phyloP scores from a whole-genome alignment of 2,888 invertebrate genomes.

The Pharmacophagus antenor region DNA sequence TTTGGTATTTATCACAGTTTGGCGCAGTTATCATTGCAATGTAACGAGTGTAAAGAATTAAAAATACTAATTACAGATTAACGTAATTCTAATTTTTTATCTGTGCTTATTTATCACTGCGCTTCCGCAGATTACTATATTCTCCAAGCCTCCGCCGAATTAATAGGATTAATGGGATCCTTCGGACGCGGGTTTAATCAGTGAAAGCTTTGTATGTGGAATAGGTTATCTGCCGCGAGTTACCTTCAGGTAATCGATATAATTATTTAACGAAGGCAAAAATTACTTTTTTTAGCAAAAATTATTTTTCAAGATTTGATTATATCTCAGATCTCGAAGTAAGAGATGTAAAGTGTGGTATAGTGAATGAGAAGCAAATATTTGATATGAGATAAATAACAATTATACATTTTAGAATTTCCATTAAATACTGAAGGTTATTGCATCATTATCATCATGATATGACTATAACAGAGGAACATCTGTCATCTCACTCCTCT shows the following conservation, averaged over 20 bases:
- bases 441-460: too few relatives aligned
- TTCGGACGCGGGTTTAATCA: constrained; percentile 10
- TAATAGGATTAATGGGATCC: constrained; percentile 7
- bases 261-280: not conserved
- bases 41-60: not conserved
- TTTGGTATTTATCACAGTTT: too few relatives aligned
- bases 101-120: not conserved
- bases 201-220: constrained; percentile 1
- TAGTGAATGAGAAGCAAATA: too few relatives aligned
- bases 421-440: too few relatives aligned
- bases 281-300: not conserved
- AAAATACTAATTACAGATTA: not conserved
- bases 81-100: not conserved
- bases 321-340: too few relatives aligned
- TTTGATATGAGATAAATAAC: too few relatives aligned
- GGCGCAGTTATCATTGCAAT: too few relatives aligned
- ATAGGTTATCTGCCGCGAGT: constrained; percentile 1
- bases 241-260: not conserved
- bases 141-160: not conserved
- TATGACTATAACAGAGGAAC: too few relatives aligned
- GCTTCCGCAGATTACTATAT: not conserved
- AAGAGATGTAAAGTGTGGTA: too few relatives aligned
- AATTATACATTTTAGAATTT: too few relatives aligned
- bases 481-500: too few relatives aligned
- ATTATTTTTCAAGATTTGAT: not conserved